A percentile compares a stretch with the other conserved stretches of the same genome.
Evolutionary conservation across 2,888 invertebrate species (phyloP).

Genomic region (Caenorhabditis sp.): DNA sequence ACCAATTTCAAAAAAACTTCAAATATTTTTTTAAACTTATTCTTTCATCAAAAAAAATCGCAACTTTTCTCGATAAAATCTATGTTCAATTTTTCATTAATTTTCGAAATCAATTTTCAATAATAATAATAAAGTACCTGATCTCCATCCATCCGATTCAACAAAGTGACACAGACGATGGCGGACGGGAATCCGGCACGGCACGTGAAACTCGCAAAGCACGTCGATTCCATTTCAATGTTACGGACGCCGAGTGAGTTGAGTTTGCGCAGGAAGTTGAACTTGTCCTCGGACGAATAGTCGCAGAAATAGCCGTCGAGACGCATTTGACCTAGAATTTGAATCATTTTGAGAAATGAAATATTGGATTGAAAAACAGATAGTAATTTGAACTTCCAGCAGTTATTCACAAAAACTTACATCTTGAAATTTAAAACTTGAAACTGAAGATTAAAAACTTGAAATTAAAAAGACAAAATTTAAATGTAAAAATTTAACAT

Average conservation of each 20-base stretch:
- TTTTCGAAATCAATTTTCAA: too few species aligned
- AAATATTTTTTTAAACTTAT: not conserved
- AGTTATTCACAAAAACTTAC: not conserved
- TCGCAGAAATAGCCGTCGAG: slow-evolving; percentile 98
- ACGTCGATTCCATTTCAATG: slow-evolving; percentile 94
- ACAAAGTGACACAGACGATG: slow-evolving; percentile 94
- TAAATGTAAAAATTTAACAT: too few species aligned
- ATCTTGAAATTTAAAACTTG: slow-evolving; percentile 7
- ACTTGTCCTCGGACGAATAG: slow-evolving; percentile 92
- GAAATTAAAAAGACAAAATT: too few species aligned
- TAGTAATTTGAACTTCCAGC: slow-evolving; percentile 7
- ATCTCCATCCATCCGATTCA: slow-evolving; percentile 95
- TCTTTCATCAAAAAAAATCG: not conserved
- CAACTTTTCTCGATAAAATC: not conserved
- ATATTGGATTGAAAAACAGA: not conserved
- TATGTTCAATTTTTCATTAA: too few species aligned
- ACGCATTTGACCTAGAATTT: slow-evolving; percentile 96
- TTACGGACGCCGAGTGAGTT: slow-evolving; percentile 90
- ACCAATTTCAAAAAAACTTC: too few species aligned
- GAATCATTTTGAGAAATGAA: too few species aligned
- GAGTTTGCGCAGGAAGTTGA: slow-evolving; percentile 90
- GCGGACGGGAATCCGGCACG: slow-evolving; percentile 88
- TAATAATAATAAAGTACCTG: slow-evolving; percentile 85
- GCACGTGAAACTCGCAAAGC: slow-evolving; percentile 94
- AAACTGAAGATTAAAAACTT: too few species aligned